Percentiles rank a stretch among this genome's conserved stretches.
phyloP scores from a whole-genome alignment of 2,797 vertebrate genomes.

The Brotula barbata region DNA sequence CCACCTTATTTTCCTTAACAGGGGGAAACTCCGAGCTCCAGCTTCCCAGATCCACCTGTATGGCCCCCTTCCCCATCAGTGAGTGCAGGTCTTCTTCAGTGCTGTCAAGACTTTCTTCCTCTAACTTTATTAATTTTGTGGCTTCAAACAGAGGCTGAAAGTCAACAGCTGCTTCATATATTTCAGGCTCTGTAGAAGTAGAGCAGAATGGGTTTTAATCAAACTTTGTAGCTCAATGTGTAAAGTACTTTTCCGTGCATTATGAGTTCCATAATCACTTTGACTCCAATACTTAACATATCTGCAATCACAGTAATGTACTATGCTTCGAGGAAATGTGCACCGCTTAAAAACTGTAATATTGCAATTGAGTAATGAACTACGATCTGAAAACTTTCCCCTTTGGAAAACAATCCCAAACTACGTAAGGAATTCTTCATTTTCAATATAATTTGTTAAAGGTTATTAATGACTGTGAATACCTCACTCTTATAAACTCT shows the following conservation, averaged over 20 bases:
- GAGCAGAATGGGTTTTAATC: slow-evolving; percentile 3
- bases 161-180: slow-evolving; percentile 40
- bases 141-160: slow-evolving; percentile 71
- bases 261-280: background rate
- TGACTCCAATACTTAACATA: background rate
- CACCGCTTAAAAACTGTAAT: no score
- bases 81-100: slow-evolving; percentile 3
- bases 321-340: background rate
- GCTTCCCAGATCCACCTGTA: slow-evolving; percentile 12
- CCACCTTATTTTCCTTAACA: slow-evolving; percentile 11
- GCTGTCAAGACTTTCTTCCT: slow-evolving; percentile 37
- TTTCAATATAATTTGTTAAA: no score
- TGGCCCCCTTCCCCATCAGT: background rate
- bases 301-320: background rate
- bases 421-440: no score
- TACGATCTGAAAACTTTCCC: no score
- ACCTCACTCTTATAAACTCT: background rate
- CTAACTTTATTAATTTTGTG: slow-evolving; percentile 54
- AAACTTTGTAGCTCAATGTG: background rate
- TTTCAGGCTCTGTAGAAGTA: slow-evolving; percentile 74
- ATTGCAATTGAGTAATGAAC: background rate
- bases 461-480: background rate
- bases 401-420: no score
- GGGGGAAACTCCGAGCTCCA: slow-evolving; percentile 22
- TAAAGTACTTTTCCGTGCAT: no score